Evolutionary conservation across 2,113 vertebrate species (phyloP).

Genomic region (Phoxinus phoxinus): DNA sequence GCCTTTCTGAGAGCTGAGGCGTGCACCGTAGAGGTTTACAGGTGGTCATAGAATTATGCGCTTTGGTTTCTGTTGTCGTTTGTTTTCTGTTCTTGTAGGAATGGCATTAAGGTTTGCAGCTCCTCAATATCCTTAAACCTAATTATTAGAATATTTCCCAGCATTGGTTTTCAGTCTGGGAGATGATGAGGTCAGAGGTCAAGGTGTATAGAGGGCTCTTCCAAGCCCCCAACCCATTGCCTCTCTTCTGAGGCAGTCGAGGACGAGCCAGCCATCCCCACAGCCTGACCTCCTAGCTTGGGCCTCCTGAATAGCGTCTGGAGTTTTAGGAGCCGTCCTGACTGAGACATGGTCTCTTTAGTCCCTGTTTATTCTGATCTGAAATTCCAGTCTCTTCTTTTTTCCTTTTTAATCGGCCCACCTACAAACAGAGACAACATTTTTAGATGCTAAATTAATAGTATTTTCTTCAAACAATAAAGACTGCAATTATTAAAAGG

Average conservation of each 20-base stretch:
- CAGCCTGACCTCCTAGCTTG: constrained; percentile 1
- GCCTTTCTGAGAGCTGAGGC: constrained; percentile 34
- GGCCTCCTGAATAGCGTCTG: background rate
- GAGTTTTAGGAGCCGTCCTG: constrained; percentile 63
- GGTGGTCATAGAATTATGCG: constrained; percentile 43
- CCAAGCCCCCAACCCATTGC: background rate
- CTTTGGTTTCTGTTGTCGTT: constrained; percentile 36
- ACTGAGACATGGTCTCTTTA: constrained; percentile 72
- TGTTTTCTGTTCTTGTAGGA: constrained; percentile 32
- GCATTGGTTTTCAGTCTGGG: constrained; percentile 16
- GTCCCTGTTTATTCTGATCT: constrained; percentile 65
- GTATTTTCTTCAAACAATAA: background rate
- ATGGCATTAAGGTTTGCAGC: constrained; percentile 50
- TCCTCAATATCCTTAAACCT: constrained; percentile 18
- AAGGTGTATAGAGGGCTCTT: background rate
- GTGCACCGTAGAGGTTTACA: constrained; percentile 37
- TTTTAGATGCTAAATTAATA: background rate
- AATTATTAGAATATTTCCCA: background rate
- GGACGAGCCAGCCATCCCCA: constrained; percentile 19
- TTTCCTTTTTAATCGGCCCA: constrained; percentile 68
- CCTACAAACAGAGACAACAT: constrained; percentile 58
- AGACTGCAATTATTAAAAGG: background rate
- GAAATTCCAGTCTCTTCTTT: constrained; percentile 60
- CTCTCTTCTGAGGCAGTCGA: background rate
- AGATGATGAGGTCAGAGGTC: constrained; percentile 15